Percentiles rank a stretch among this genome's conserved stretches.
Evolutionary conservation across 2,797 vertebrate species (phyloP).

Genomic region (Eremophila alpestris): DNA sequence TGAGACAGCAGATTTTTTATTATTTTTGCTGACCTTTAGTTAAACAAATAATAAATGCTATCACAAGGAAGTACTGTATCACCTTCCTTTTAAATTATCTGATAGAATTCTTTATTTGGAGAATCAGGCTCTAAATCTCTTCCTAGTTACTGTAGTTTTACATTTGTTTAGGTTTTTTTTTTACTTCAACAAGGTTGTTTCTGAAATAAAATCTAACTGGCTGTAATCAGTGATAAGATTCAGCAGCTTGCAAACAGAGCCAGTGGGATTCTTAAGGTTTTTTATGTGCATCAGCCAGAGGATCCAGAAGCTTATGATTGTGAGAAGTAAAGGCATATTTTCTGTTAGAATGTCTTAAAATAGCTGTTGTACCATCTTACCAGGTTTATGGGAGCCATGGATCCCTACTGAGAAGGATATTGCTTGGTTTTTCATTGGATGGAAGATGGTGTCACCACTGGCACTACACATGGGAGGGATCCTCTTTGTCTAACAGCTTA

Average conservation of each 20-base stretch:
- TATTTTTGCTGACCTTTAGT: conserved; percentile 28
- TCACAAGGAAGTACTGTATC: not conserved
- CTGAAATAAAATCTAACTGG: conserved; percentile 14
- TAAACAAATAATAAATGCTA: conserved; percentile 29
- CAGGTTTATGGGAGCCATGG: not conserved
- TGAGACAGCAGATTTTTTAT: not conserved
- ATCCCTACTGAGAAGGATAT: not conserved
- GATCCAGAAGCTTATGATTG: not conserved
- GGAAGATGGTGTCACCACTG: not conserved
- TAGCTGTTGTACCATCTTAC: not conserved
- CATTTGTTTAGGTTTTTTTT: not conserved
- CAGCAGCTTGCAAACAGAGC: conserved; percentile 11
- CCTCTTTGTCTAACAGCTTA: not conserved
- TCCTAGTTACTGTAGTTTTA: not conserved
- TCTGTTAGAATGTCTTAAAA: not conserved
- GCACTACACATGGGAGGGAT: not conserved
- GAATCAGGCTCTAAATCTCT: not conserved
- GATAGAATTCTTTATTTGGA: not conserved
- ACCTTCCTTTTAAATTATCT: not conserved
- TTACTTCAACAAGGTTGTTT: not conserved
- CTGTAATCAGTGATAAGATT: not conserved
- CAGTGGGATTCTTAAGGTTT: not conserved
- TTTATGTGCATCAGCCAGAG: not conserved
- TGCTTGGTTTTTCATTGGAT: not conserved
- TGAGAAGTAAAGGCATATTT: not conserved